Evolutionary conservation across 2,797 vertebrate genomes (phyloP).

Genomic region (Sparus aurata): DNA sequence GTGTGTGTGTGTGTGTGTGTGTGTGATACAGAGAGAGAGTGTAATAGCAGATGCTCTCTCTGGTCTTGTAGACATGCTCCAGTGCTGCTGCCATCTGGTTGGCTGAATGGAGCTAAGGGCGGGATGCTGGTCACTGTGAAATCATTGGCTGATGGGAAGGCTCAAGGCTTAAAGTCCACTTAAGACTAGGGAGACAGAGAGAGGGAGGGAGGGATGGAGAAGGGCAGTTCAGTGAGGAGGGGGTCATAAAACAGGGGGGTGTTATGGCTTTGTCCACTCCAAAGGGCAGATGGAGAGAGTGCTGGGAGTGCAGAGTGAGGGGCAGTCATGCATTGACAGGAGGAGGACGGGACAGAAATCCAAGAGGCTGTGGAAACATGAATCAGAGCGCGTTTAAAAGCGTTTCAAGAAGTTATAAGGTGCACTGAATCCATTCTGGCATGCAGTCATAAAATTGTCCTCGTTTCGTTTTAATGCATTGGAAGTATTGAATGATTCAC

Average conservation of each 20-base stretch:
- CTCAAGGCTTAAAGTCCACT: slow-evolving; percentile 66
- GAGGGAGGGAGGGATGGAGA: not conserved
- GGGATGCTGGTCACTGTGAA: slow-evolving; percentile 57
- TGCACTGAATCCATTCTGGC: not conserved
- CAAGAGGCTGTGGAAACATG: not conserved
- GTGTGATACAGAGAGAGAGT: not conserved
- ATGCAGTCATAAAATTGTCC: not conserved
- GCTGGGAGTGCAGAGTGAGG: slow-evolving; percentile 19
- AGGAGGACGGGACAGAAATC: slow-evolving; percentile 27
- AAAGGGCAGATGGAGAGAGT: slow-evolving; percentile 69
- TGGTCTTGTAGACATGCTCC: slow-evolving; percentile 68
- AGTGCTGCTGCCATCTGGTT: slow-evolving; percentile 83
- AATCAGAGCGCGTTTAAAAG: slow-evolving; percentile 18
- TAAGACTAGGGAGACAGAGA: slow-evolving; percentile 27
- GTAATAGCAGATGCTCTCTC: slow-evolving; percentile 72
- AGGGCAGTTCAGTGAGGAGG: slow-evolving; percentile 11
- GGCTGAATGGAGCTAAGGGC: slow-evolving; percentile 65
- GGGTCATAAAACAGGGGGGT: slow-evolving; percentile 8
- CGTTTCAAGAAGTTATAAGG: slow-evolving; percentile 22
- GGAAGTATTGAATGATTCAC: slow-evolving; percentile 12
- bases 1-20: too few relatives aligned
- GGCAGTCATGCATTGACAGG: slow-evolving; percentile 54
- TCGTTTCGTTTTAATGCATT: not conserved
- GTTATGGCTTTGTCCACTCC: slow-evolving; percentile 59
- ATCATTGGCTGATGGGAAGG: slow-evolving; percentile 60